These are phyloP conservation scores for Sinosuthora webbiana DNA, from an alignment of 2,113 vertebrate genomes.

Conservation along the genomic window DNA sequence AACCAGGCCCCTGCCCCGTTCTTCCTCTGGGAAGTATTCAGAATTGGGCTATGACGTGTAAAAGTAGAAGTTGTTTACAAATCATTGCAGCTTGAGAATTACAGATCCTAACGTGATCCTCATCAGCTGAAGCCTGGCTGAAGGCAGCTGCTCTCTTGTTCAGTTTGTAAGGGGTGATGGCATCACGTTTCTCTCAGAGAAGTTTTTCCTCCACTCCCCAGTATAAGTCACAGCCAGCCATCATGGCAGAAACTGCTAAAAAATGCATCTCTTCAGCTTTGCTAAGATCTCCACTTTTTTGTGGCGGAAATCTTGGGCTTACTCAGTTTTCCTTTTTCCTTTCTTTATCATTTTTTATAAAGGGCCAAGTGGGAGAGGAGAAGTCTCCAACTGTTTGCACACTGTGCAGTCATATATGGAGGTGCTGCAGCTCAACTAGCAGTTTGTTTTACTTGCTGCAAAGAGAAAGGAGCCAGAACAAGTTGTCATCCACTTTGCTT, in stretches of 20 bases:
- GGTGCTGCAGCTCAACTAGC: background rate
- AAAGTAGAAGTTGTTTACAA: constrained; percentile 49
- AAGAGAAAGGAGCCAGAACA: constrained; percentile 24
- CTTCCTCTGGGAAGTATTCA: constrained; percentile 23
- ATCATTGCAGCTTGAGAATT: constrained; percentile 27
- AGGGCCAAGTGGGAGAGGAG: background rate
- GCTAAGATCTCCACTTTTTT: background rate
- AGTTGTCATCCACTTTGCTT: constrained; percentile 54
- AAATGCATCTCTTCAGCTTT: background rate
- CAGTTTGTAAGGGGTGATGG: background rate
- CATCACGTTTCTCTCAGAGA: background rate
- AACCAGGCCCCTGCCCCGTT: background rate
- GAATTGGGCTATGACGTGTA: constrained; percentile 19
- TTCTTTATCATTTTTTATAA: constrained; percentile 36
- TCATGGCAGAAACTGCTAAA: constrained; percentile 15
- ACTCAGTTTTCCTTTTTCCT: background rate
- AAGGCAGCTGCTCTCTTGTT: background rate
- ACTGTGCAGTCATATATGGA: constrained; percentile 1
- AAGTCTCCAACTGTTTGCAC: background rate
- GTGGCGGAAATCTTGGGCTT: background rate
- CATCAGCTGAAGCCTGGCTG: background rate
- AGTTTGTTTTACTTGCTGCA: constrained; percentile 32
- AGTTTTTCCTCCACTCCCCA: background rate
- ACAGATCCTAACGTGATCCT: background rate
- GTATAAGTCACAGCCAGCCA: background rate